Evolutionary conservation across 2,888 invertebrate species (phyloP).

Genomic region (Harpalus rubripes): DNA sequence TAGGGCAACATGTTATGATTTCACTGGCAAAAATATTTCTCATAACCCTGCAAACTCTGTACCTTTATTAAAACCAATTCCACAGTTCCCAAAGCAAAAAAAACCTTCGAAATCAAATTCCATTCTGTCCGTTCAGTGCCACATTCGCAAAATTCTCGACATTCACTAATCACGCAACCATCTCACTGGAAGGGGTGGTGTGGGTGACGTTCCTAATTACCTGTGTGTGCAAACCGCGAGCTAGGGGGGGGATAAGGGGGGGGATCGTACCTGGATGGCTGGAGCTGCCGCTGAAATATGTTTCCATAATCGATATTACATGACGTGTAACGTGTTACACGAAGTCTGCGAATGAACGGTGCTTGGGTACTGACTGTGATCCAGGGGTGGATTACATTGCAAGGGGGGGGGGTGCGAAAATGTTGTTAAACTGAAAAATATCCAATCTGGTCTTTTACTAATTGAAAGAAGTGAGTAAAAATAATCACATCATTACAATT

Average conservation of each 20-base stretch:
- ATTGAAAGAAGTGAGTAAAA: too few relatives aligned
- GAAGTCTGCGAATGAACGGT: constrained; percentile 54
- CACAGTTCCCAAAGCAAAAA: background rate
- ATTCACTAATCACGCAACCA: constrained; percentile 45
- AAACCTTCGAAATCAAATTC: constrained; percentile 44
- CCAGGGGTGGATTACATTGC: constrained; percentile 5
- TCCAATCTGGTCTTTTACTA: too few relatives aligned
- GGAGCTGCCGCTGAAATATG: constrained; percentile 56
- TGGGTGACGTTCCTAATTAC: constrained; percentile 49
- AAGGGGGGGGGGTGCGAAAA: background rate
- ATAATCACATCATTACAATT: too few relatives aligned
- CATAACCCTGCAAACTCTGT: background rate
- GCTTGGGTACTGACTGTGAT: constrained; percentile 32
- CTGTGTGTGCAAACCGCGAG: constrained; percentile 49
- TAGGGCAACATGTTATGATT: too few relatives aligned
- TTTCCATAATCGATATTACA: constrained; percentile 62
- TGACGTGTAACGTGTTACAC: constrained; percentile 57
- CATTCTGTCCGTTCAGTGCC: constrained; percentile 11
- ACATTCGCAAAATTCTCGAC: constrained; percentile 49
- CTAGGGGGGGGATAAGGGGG: background rate
- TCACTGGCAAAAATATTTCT: background rate
- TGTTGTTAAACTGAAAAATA: background rate
- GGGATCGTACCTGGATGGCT: constrained; percentile 45
- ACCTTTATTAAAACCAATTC: background rate
- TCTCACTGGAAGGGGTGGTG: background rate